Percentiles rank a stretch among this genome's conserved stretches.
phyloP scores from a whole-genome alignment of 2,113 vertebrate species.

The Notothenia rossii region DNA sequence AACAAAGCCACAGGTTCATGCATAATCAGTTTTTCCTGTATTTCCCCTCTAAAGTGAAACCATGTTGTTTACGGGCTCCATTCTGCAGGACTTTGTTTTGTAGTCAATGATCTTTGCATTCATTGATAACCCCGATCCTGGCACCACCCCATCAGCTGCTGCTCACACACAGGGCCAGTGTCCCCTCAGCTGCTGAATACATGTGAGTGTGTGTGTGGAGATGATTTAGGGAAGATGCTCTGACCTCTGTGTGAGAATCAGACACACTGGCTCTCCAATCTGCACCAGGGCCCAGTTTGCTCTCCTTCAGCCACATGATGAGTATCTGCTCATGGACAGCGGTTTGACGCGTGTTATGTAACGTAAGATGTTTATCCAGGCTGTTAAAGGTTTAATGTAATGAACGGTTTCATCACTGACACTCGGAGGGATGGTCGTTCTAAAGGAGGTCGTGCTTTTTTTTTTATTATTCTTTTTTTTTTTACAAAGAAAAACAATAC shows the following conservation, averaged over 20 bases:
- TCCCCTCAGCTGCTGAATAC: slow-evolving; percentile 59
- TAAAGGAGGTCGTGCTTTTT: too few relatives aligned
- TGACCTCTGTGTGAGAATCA: background rate
- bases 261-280: background rate
- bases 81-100: slow-evolving; percentile 41
- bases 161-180: slow-evolving; percentile 73
- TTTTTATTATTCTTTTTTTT: too few relatives aligned
- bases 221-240: slow-evolving; percentile 21
- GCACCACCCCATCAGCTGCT: slow-evolving; percentile 65
- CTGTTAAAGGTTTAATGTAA: background rate
- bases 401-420: background rate
- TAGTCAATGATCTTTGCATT: slow-evolving; percentile 57
- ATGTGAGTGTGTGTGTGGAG: slow-evolving; percentile 14
- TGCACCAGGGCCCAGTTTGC: background rate
- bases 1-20: background rate
- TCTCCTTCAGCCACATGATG: background rate
- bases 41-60: background rate
- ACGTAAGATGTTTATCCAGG: background rate
- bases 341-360: background rate
- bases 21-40: background rate
- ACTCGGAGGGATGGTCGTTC: background rate
- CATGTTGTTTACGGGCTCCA: slow-evolving; percentile 6
- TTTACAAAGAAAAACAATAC: too few relatives aligned
- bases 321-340: background rate
- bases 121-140: slow-evolving; percentile 70